Evolutionary conservation across 2,113 vertebrate species (phyloP).

Genomic region (Numenius arquata): DNA sequence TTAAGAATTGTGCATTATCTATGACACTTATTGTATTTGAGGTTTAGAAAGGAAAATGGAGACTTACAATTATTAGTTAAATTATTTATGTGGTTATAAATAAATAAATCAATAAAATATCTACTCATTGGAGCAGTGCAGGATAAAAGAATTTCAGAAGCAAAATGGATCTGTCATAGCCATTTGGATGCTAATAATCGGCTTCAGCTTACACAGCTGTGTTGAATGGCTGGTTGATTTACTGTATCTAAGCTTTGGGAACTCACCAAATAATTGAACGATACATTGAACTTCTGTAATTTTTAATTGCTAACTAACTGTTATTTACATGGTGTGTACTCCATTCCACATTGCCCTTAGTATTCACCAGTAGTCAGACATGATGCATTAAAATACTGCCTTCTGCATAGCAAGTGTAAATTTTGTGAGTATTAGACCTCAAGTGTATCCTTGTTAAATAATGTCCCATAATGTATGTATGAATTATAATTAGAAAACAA

Average conservation of each 20-base stretch:
- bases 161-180: background rate
- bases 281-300: background rate
- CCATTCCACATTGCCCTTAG: accelerated
- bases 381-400: background rate
- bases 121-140: background rate
- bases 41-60: slow-evolving; percentile 11
- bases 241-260: background rate
- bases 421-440: background rate
- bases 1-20: background rate
- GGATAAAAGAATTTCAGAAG: slow-evolving; percentile 9
- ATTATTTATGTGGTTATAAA: slow-evolving; percentile 53
- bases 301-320: slow-evolving; percentile 11
- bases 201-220: background rate
- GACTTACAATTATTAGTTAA: slow-evolving; percentile 14
- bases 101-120: slow-evolving; percentile 28
- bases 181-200: slow-evolving; percentile 5
- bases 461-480: background rate
- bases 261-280: background rate
- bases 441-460: background rate
- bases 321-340: background rate
- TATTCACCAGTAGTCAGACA: background rate
- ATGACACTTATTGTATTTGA: background rate
- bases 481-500: slow-evolving; percentile 22
- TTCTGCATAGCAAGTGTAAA: background rate
- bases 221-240: background rate